Evolutionary conservation across 2,888 invertebrate species (phyloP).

Genomic region (Xestia sexstrigata): DNA sequence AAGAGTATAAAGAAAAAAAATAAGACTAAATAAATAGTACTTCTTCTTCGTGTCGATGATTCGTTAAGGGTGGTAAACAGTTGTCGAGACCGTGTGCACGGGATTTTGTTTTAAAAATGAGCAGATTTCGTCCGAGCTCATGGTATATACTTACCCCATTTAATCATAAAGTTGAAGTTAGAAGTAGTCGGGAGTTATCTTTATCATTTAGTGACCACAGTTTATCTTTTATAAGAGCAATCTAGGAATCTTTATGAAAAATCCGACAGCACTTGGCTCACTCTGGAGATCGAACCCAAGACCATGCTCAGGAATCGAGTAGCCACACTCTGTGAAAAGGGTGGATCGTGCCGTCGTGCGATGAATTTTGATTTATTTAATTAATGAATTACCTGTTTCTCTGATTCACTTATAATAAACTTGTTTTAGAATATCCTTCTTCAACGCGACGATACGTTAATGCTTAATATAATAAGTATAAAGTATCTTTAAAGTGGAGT

Average conservation of each 20-base stretch:
- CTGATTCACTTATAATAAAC: conserved; percentile 23
- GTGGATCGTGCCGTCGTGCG: background rate
- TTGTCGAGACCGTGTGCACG: too few species aligned
- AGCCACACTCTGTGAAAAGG: background rate
- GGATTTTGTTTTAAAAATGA: too few species aligned
- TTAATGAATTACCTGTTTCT: conserved; percentile 19
- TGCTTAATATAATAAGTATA: conserved; percentile 14
- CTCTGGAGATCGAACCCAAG: background rate
- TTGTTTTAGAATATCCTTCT: conserved; percentile 4
- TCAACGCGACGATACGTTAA: background rate
- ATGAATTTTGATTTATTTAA: conserved; percentile 1
- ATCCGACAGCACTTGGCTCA: background rate
- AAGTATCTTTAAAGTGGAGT: background rate
- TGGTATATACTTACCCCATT: background rate
- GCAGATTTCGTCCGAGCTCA: too few species aligned
- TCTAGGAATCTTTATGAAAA: background rate
- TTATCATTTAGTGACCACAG: background rate
- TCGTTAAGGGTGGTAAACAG: too few species aligned
- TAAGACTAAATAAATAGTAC: too few species aligned
- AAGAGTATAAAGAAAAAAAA: too few species aligned
- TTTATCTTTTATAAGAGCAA: background rate
- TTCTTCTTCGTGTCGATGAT: too few species aligned
- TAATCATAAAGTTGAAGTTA: background rate
- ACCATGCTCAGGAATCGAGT: background rate
- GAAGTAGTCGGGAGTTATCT: background rate